phyloP scores from a whole-genome alignment of 64 coral and sea anemone genomes.

The Montipora efflorescens region DNA sequence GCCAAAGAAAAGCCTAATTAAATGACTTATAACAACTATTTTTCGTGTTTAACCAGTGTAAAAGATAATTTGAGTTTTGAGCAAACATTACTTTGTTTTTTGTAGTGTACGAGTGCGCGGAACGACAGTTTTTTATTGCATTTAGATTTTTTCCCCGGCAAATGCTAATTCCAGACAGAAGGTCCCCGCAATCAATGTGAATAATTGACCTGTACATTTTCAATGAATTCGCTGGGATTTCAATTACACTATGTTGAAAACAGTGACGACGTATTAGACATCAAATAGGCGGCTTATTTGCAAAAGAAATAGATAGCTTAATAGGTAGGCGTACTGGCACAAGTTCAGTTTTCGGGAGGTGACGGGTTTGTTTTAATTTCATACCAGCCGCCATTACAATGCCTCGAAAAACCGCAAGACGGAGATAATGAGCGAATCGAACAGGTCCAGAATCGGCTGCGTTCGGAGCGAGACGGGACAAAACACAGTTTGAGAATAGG shows the following conservation, averaged over 20 bases:
- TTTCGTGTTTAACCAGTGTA: conserved; percentile 74
- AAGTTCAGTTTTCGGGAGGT: neutral
- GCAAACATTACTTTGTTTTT: conserved; percentile 61
- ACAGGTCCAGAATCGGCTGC: too few relatives aligned
- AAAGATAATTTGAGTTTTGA: conserved; percentile 64
- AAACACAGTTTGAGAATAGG: neutral
- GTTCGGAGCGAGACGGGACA: neutral
- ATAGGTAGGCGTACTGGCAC: neutral
- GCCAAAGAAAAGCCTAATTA: conserved; percentile 54
- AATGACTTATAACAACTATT: conserved; percentile 69
- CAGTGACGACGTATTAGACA: conserved; percentile 26
- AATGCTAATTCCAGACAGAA: conserved; percentile 42
- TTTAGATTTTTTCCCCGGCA: neutral
- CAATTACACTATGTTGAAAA: conserved; percentile 27
- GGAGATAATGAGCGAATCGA: too few relatives aligned
- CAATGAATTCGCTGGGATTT: conserved; percentile 32
- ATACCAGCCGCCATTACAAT: neutral
- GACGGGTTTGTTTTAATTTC: neutral
- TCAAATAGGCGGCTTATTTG: conserved; percentile 41
- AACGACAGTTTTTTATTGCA: conserved; percentile 16
- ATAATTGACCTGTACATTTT: conserved; percentile 13
- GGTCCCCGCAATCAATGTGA: neutral
- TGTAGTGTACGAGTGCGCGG: conserved; percentile 1
- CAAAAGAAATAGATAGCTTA: conserved; percentile 34
- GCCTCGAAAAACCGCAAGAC: neutral